Percentiles rank a stretch among this genome's conserved stretches.
Conservation (phyloP, 2,888 invertebrate genomes). For the Crossocerus cetratus region DNA sequence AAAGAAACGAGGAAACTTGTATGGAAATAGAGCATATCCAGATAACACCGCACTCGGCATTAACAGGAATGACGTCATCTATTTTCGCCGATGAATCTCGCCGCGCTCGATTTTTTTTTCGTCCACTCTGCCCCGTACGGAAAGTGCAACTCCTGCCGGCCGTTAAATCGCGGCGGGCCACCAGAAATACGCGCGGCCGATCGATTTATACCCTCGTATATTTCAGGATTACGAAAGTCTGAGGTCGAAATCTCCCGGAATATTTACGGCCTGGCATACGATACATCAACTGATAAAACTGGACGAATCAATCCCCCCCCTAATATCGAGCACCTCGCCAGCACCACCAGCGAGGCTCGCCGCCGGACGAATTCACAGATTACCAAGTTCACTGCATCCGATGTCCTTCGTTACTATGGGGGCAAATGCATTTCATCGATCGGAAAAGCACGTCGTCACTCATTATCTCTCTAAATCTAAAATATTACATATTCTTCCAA, state of each 20-base stretch:
- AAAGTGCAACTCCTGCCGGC: constrained; percentile 42
- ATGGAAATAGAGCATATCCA: too few relatives aligned
- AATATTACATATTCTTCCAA: too few relatives aligned
- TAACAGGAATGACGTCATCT: background rate
- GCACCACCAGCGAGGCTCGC: constrained; percentile 52
- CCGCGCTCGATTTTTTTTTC: constrained; percentile 4
- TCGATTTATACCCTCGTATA: constrained; percentile 62
- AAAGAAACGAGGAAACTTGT: too few relatives aligned
- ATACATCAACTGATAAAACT: constrained; percentile 62
- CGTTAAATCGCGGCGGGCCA: constrained; percentile 51
- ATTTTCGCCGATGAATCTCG: constrained; percentile 8
- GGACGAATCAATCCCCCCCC: constrained; percentile 55
- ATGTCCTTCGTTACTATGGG: background rate
- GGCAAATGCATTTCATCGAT: too few relatives aligned
- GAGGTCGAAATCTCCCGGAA: constrained; percentile 61
- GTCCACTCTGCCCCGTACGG: background rate
- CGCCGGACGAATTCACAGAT: constrained; percentile 34
- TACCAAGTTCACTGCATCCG: background rate
- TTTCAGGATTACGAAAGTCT: constrained; percentile 65
- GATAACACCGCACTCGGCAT: background rate
- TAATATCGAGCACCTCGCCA: constrained; percentile 50
- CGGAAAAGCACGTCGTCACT: too few relatives aligned
- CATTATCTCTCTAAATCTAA: too few relatives aligned
- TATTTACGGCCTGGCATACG: constrained; percentile 59
- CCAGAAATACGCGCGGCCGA: constrained; percentile 57